Conservation (phyloP, 2,113 vertebrate genomes). For the Laticauda laticaudata region DNA sequence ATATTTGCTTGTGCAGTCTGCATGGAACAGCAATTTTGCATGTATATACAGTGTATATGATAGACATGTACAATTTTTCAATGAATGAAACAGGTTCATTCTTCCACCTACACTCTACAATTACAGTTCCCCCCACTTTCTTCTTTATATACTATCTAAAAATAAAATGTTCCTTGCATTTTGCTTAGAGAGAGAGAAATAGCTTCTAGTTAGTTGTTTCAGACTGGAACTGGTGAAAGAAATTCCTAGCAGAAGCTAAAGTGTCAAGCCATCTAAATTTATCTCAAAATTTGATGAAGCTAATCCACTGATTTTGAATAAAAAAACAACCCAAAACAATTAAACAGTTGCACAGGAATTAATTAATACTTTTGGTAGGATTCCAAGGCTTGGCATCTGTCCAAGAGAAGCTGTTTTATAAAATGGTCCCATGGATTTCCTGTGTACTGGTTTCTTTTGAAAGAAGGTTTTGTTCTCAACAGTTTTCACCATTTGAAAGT, state of each 20-base stretch:
- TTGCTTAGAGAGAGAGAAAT: not conserved
- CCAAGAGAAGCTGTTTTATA: not conserved
- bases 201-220: not conserved
- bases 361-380: not conserved
- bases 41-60: too few relatives aligned
- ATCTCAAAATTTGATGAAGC: not conserved
- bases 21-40: not conserved
- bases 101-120: not conserved
- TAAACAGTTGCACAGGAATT: not conserved
- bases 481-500: not conserved
- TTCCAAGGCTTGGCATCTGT: not conserved
- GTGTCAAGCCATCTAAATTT: not conserved
- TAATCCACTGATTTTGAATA: not conserved
- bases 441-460: not conserved
- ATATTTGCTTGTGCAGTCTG: not conserved
- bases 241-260: not conserved
- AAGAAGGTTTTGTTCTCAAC: not conserved
- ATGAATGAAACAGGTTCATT: not conserved
- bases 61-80: not conserved
- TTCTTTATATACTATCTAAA: not conserved
- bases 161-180: not conserved
- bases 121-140: not conserved
- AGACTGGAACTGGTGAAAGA: not conserved
- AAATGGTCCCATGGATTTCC: not conserved
- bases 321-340: not conserved